Evolutionary conservation across 2,113 vertebrate genomes (phyloP), one percentile per base, ranked within the genome.

Genomic region (Spheniscus mendiculus): DNA sequence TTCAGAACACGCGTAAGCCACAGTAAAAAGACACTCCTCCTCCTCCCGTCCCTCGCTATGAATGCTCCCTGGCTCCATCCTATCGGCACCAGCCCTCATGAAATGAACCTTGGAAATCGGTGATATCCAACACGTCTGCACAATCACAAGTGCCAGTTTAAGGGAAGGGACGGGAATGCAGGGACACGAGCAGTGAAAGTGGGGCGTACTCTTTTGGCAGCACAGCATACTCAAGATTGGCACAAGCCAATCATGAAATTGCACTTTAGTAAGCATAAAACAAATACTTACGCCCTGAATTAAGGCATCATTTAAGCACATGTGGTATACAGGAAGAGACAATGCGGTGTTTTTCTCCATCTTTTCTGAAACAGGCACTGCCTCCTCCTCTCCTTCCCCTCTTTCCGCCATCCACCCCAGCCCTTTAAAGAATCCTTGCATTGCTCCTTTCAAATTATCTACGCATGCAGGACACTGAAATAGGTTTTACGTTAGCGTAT

Each of bases 401-500:
- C 38, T 53, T 23, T 20, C 30, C 42, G 34, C 52, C 29, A 67
- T 4, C 27, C 73, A 47, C 7, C 4, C 12, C n/a, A 73, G 55
- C 34, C 45, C 55, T 49, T 53, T 29, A 42, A 53, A 70, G 50
- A 78, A 38, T 38, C n/a, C 12, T 63, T 9, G 30, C 25, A 14
- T 63, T 25, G 20, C 13, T 55, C 53, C 55, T 26, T 71, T 65
- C 67, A 38, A 49, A 4, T 36, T 8, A 61, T 16, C 78, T 21
- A 3, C 0, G 6, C 44, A 18, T 5, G 58, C 13, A 44, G 16
- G 19, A 65, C 42, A 29, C 1, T 7, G 44, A 77, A 76, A 87
- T 0, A 74, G 23, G 42, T 12, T 72, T 59, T 27, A 71, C 0
- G 0, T 32, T 6, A 13, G 25, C 38, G 29, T 27, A 19, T 2